Percentiles rank a stretch among this genome's conserved stretches.
These are phyloP conservation scores for Ariolimax columbianus DNA, from an alignment of 2,888 invertebrate species.

Conservation along the genomic window DNA sequence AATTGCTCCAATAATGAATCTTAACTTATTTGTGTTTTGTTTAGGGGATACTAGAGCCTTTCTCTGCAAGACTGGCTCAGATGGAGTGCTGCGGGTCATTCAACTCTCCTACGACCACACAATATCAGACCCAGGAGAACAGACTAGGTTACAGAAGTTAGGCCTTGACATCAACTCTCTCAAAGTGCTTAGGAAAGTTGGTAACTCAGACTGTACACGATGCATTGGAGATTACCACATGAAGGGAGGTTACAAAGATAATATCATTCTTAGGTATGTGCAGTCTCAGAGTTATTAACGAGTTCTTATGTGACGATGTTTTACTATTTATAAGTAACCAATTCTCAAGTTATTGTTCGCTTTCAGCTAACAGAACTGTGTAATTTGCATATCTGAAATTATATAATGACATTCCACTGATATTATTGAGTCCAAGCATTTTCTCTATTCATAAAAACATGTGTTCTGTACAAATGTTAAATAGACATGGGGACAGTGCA, in stretches of 20 bases:
- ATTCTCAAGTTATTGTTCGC: no score
- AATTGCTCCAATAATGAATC: no score
- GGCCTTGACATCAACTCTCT: conserved; percentile 87
- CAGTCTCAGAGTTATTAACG: neutral
- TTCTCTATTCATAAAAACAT: no score
- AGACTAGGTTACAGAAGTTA: conserved; percentile 86
- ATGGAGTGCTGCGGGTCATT: conserved; percentile 87
- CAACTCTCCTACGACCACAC: conserved; percentile 92
- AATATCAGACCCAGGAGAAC: conserved; percentile 90
- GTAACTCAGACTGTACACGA: conserved; percentile 86
- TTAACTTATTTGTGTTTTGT: neutral
- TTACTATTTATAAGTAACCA: no score
- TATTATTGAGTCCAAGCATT: no score
- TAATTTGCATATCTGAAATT: no score
- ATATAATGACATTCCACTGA: no score
- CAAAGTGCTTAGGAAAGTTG: conserved; percentile 84
- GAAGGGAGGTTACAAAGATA: conserved; percentile 91
- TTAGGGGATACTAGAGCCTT: conserved; percentile 86
- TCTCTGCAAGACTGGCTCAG: conserved; percentile 87
- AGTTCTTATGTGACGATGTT: no score
- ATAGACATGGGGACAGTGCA: no score
- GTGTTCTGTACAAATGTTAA: no score
- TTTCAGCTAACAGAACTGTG: no score
- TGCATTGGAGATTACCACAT: conserved; percentile 92
- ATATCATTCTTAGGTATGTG: conserved; percentile 84